These are phyloP conservation scores for Fundulus diaphanus DNA, from an alignment of 2,797 vertebrate genomes.

Conservation along the genomic window DNA sequence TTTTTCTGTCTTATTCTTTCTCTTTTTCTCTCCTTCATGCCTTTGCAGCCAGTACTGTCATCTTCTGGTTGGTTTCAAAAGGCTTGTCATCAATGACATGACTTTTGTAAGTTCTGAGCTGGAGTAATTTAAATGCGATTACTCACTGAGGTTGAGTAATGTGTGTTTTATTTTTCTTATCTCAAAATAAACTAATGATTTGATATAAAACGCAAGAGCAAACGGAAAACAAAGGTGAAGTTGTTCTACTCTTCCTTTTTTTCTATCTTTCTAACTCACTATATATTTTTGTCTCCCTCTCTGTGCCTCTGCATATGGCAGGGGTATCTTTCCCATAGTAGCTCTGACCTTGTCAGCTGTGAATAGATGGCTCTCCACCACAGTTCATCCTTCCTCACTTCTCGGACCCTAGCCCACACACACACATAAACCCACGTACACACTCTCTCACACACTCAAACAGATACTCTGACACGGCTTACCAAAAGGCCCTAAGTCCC, in stretches of 20 bases:
- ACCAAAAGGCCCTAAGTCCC: constrained; percentile 80
- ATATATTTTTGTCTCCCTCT: constrained; percentile 51
- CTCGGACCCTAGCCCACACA: constrained; percentile 81
- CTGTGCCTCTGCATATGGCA: constrained; percentile 79
- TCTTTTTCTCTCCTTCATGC: constrained; percentile 33
- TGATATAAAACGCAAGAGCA: constrained; percentile 4
- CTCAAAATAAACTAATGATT: neutral
- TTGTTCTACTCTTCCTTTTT: constrained; percentile 34
- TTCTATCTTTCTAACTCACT: constrained; percentile 51
- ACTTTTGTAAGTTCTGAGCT: neutral
- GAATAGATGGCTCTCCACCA: constrained; percentile 87
- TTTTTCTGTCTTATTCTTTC: constrained; percentile 22
- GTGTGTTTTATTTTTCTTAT: constrained; percentile 2
- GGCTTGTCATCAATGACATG: constrained; percentile 5
- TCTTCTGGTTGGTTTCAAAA: constrained; percentile 37
- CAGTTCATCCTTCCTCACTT: constrained; percentile 87
- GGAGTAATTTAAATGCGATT: neutral
- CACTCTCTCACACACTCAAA: constrained; percentile 22
- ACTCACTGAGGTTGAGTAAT: neutral
- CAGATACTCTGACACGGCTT: constrained; percentile 58
- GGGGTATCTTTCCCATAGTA: constrained; percentile 81
- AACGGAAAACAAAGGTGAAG: constrained; percentile 40
- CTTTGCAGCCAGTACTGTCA: constrained; percentile 44
- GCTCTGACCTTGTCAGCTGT: constrained; percentile 87
- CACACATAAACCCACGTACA: constrained; percentile 30